Percentiles rank a stretch among this genome's conserved stretches.
Conservation (phyloP, 23 tunicate species). For the Trididemnum clinides region DNA sequence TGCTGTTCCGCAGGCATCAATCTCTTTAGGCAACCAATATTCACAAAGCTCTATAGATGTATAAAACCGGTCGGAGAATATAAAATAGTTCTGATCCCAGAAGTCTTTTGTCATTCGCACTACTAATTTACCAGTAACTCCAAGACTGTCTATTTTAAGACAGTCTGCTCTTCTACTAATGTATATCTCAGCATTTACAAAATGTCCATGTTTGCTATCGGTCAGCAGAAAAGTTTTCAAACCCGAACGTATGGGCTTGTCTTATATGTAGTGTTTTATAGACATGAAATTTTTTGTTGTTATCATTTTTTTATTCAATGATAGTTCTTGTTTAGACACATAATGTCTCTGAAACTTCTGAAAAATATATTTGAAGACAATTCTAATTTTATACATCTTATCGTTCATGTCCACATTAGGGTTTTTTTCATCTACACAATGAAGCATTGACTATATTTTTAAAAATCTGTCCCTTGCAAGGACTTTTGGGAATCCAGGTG, state of each 20-base stretch:
- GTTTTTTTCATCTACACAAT: neutral
- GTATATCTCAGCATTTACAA: neutral
- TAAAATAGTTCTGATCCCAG: neutral
- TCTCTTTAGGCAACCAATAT: neutral
- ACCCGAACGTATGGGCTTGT: neutral
- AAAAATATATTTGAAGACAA: neutral
- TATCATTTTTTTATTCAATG: neutral
- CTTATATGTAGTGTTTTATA: neutral
- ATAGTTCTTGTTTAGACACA: neutral
- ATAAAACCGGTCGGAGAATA: neutral
- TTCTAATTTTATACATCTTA: neutral
- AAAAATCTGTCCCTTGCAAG: neutral
- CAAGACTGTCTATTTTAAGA: neutral
- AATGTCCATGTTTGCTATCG: neutral
- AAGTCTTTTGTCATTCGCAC: neutral
- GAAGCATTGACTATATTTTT: neutral
- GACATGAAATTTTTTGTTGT: neutral
- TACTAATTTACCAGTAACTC: neutral
- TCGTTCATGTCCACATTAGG: neutral
- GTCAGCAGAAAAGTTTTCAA: neutral
- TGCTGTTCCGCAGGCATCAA: neutral
- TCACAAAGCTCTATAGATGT: neutral
- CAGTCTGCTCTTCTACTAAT: neutral
- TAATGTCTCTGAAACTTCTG: neutral
- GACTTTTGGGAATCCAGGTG: conserved; percentile 15